Evolutionary conservation across 2,797 vertebrate species (phyloP), one percentile per base, ranked within the genome.

Genomic region (Myripristis jacobus): DNA sequence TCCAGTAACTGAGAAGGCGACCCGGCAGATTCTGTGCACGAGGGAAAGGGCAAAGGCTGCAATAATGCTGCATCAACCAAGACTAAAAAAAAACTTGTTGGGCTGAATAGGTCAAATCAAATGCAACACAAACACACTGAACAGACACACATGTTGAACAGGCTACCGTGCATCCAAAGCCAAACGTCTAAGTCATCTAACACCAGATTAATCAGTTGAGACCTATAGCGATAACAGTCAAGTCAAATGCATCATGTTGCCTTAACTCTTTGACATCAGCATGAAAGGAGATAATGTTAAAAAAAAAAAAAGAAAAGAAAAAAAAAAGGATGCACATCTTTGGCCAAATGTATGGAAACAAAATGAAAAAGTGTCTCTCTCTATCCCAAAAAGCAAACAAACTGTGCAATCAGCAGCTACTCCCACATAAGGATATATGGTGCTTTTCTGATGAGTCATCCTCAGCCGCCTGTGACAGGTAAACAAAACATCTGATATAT

Each of bases 361-460:
- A 63, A 8, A 80, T 44, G 6, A 55, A 57, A 4, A 75, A 75
- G 69, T 63, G 53, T 76, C 29, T 70, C 67, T 6, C 25, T 53
- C 66, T 13, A 54, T 72, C 61, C 61, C 47, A 71, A 70, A 77
- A 31, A 25, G 82, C 38, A 71, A 36, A 16, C 71, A 80, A 79
- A 85, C 38, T 65, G 73, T 25, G 72, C 19, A 57, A 68, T 60
- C 66, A 79, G 70, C 82, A 48, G 73, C 72, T 77, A 48, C 75
- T 78, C 77, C 81, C 76, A 58, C 58, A 44, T 59, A 72, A 88
- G 82, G 71, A 90, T 86, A 80, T 74, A 51, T 34, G 70, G 31
- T 59, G 83, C 52, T 72, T 79, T 89, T 89, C 77, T 84, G 91
- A 90, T 91, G 91, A 93, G 90, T 93, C 92, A 93, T 92, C 88